Evolutionary conservation across 2,888 invertebrate species (phyloP), one percentile per base, ranked within the genome.

Genomic region (Morpho deidamia): DNA sequence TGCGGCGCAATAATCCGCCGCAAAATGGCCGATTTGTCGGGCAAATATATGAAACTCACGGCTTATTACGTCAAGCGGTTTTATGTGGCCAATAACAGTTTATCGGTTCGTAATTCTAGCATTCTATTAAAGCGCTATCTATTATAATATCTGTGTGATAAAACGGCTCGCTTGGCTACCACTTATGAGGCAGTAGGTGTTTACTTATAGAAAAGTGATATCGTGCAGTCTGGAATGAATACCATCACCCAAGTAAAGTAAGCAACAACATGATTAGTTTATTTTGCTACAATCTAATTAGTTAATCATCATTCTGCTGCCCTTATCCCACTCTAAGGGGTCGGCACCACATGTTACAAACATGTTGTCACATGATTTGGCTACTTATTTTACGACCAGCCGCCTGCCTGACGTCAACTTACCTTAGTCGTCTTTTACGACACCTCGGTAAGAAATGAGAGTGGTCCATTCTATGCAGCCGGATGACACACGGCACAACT

Each of bases 51-150:
- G 80, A 78, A 83, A 78, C 72, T 70, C 71, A 64, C 63, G 56
- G 72, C 76, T 81, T 82, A 82, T 83, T 81, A 80, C 78, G 76
- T 83, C 81, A 78, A 73, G 68, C 61, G 72, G 78, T 66, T 85
- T 84, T 83, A 84, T 81, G 74, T 69, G 65, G 66, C 71, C 73
- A 76, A 83, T 81, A 81, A 77, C 71, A 71, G 69, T 73, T 76
- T 81, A 83, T 82, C 73, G 70, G 69, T 64, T 44, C 65, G 78
- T 76, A 77, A 81, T 81, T 73, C 76, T 70, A 71, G 76, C 73
- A 78, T 83, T 78, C 77, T 80, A 82, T 82, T 81, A 83, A 79
- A 75, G 69, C 68, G 64, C 67, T 81, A 83, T 85, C 76, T 69
- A 61, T 65, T 67, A 69, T 70, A 69, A 72, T 74, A 72, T 74